Conservation (phyloP, 2,888 invertebrate genomes). For the Polymixis flavicincta region DNA sequence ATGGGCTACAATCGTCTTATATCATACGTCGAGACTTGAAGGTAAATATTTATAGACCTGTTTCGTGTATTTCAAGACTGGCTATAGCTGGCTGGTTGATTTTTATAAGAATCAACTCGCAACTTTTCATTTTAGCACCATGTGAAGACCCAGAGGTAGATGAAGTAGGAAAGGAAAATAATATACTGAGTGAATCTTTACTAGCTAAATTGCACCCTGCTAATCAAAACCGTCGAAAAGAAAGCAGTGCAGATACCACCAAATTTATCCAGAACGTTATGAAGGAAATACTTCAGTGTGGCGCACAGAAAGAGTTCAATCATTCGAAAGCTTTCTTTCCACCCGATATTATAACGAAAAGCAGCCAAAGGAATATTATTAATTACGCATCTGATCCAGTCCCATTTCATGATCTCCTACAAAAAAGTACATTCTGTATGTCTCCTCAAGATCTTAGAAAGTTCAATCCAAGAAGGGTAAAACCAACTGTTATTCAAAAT, state of each 20-base stretch:
- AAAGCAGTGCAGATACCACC: constrained; percentile 70
- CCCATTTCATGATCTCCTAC: constrained; percentile 13
- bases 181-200: constrained; percentile 19
- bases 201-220: constrained; percentile 8
- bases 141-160: not conserved
- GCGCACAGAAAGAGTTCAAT: constrained; percentile 58
- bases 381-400: not conserved
- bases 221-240: constrained; percentile 20
- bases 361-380: constrained; percentile 8
- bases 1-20: constrained; percentile 81
- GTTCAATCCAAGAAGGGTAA: not conserved
- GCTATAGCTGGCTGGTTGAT: too few relatives aligned
- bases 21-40: constrained; percentile 68
- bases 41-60: constrained; percentile 17
- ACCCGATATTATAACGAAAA: constrained; percentile 5
- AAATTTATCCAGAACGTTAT: constrained; percentile 76
- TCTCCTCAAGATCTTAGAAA: not conserved
- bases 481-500: not conserved
- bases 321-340: constrained; percentile 40
- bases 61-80: not conserved
- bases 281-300: constrained; percentile 74
- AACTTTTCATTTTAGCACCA: constrained; percentile 28
- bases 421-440: constrained; percentile 18
- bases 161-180: constrained; percentile 15
- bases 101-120: not conserved